Evolutionary conservation across 1,140 invertebrate genomes (phyloP).

Genomic region (Tyrophagus putrescentiae): DNA sequence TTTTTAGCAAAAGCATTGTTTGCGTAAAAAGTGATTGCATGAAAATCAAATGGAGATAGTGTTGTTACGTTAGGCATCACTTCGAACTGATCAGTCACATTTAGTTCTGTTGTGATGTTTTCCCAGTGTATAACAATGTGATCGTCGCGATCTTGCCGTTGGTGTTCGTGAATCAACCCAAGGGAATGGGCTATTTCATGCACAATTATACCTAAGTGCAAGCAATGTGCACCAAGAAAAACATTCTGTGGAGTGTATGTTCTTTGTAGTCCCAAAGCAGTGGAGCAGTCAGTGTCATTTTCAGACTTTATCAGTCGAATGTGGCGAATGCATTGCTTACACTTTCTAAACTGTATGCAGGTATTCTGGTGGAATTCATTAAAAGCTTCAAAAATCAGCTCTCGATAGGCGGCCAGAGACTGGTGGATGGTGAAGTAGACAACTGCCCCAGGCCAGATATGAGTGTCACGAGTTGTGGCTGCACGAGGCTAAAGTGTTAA

Average conservation of each 20-base stretch:
- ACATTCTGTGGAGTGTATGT: conserved; percentile 16
- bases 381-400: too few relatives aligned
- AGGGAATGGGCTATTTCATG: conserved; percentile 35
- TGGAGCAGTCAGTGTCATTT: too few relatives aligned
- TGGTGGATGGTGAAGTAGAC: too few relatives aligned
- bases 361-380: too few relatives aligned
- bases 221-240: conserved; percentile 23
- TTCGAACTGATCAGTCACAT: neutral
- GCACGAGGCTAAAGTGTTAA: too few relatives aligned
- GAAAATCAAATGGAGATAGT: neutral
- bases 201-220: conserved; percentile 29
- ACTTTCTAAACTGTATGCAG: too few relatives aligned
- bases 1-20: neutral
- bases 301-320: too few relatives aligned
- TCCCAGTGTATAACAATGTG: conserved; percentile 30
- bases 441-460: too few relatives aligned
- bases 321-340: too few relatives aligned
- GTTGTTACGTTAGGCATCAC: neutral
- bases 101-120: neutral
- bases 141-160: conserved; percentile 32
- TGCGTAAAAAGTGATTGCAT: neutral
- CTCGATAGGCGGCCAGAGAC: too few relatives aligned
- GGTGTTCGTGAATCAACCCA: conserved; percentile 35
- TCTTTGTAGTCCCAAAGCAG: too few relatives aligned
- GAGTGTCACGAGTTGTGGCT: too few relatives aligned